phyloP scores from a whole-genome alignment of 2,113 vertebrate genomes.

The Felis chaus region DNA sequence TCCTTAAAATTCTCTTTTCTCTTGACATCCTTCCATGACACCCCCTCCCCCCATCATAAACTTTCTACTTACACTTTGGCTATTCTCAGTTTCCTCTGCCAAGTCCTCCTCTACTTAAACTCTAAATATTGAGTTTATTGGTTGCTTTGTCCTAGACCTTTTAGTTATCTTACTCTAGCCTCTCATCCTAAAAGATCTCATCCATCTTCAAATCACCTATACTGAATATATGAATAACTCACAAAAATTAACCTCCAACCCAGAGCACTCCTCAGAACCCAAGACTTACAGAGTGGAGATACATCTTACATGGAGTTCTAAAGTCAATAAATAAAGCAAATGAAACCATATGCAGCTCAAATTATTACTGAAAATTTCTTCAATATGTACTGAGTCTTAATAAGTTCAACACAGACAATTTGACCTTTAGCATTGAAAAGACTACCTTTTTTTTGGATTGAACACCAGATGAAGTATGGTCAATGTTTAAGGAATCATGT shows the following conservation, averaged over 20 bases:
- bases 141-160: not conserved
- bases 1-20: not conserved
- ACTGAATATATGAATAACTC: not conserved
- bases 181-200: not conserved
- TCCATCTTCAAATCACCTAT: not conserved
- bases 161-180: not conserved
- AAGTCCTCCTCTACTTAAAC: not conserved
- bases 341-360: not conserved
- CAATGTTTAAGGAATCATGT: not conserved
- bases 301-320: not conserved
- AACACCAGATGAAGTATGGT: not conserved
- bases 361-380: not conserved
- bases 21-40: not conserved
- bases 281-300: not conserved
- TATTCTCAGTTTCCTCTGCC: not conserved
- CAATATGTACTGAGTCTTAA: not conserved
- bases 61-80: not conserved
- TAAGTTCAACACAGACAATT: not conserved
- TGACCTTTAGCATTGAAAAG: not conserved
- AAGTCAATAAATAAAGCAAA: conserved; percentile 32
- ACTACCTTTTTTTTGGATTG: not conserved
- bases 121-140: not conserved
- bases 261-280: not conserved
- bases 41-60: not conserved
- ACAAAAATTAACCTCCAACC: not conserved